Evolutionary conservation across 2,113 vertebrate genomes (phyloP).

Genomic region (Hiodon alosoides): DNA sequence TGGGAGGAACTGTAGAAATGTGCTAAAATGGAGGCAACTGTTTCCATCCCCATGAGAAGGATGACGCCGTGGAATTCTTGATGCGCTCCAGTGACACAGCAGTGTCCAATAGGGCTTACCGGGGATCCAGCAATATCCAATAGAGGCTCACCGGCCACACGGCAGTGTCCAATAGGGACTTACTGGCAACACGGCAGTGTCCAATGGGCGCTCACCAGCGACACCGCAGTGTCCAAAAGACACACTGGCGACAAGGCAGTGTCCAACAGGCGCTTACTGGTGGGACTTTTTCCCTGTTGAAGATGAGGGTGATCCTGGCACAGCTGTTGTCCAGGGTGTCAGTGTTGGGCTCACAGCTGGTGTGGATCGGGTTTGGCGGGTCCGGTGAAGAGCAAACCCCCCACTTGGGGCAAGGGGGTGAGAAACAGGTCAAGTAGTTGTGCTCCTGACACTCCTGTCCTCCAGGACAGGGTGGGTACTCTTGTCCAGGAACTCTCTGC

Average conservation of each 20-base stretch:
- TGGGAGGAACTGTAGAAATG: background rate
- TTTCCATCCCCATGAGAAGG: too few relatives aligned
- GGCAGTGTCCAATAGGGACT: too few relatives aligned
- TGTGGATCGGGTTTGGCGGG: constrained; percentile 51
- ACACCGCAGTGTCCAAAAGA: too few relatives aligned
- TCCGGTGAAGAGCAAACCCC: constrained; percentile 76
- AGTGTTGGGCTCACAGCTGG: constrained; percentile 76
- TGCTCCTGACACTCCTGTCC: constrained; percentile 74
- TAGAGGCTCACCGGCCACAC: too few relatives aligned
- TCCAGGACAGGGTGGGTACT: constrained; percentile 60
- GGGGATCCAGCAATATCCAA: too few relatives aligned
- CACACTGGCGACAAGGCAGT: background rate
- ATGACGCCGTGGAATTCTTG: too few relatives aligned
- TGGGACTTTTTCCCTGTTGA: constrained; percentile 77
- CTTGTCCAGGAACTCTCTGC: constrained; percentile 36
- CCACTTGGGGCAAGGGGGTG: constrained; percentile 76
- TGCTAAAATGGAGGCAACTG: background rate
- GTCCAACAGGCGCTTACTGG: constrained; percentile 59
- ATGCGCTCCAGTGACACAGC: too few relatives aligned
- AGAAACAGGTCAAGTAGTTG: constrained; percentile 75
- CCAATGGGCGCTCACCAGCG: too few relatives aligned
- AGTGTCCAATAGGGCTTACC: too few relatives aligned
- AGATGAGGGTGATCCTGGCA: constrained; percentile 82
- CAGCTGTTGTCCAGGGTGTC: constrained; percentile 78
- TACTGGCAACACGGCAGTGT: too few relatives aligned